Evolutionary conservation across 2,797 vertebrate species (phyloP).

Genomic region (Gallinago stenura): DNA sequence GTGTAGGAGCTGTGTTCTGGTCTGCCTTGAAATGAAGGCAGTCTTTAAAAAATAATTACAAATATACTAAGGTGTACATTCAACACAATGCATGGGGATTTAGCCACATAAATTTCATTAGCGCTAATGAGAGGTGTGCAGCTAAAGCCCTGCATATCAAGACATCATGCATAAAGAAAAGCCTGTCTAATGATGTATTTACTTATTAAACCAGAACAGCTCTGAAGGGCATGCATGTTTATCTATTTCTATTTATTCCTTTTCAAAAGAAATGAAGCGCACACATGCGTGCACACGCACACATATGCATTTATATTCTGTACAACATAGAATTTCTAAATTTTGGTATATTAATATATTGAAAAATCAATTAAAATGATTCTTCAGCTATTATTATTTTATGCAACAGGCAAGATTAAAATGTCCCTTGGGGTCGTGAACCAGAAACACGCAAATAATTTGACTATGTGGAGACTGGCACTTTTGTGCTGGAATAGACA

Average conservation of each 20-base stretch:
- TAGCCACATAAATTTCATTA: constrained; percentile 63
- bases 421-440: background rate
- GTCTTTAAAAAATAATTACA: constrained; percentile 68
- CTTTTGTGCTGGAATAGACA: background rate
- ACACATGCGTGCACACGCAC: accelerated
- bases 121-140: constrained; percentile 50
- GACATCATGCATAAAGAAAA: constrained; percentile 50
- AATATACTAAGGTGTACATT: constrained; percentile 34
- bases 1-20: constrained; percentile 2
- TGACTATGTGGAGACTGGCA: background rate
- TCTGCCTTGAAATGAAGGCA: constrained; percentile 34
- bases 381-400: background rate
- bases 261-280: background rate
- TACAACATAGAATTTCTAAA: background rate
- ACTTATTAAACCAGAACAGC: constrained; percentile 46
- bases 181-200: constrained; percentile 49
- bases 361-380: background rate
- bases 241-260: constrained; percentile 30
- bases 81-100: constrained; percentile 53
- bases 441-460: constrained; percentile 2
- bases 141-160: constrained; percentile 36
- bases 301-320: background rate
- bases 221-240: constrained; percentile 34
- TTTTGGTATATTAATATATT: background rate
- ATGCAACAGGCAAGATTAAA: background rate